Evolutionary conservation across 2,113 vertebrate genomes (phyloP).

Genomic region (Alethe diademata): DNA sequence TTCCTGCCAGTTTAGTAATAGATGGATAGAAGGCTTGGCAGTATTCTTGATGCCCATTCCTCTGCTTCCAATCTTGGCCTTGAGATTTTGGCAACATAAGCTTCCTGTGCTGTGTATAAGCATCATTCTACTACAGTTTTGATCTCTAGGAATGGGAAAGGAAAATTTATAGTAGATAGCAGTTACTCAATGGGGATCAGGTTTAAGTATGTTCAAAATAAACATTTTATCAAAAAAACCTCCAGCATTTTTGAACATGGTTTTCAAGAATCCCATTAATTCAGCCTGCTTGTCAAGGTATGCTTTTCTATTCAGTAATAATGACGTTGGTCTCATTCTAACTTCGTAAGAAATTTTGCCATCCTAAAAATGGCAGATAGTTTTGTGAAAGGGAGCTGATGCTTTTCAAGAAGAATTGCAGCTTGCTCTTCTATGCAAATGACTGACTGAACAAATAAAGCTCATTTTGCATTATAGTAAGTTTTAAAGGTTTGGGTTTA

Average conservation of each 20-base stretch:
- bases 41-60: slow-evolving; percentile 3
- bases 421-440: neutral
- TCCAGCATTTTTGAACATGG: accelerated
- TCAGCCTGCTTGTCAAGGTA: neutral
- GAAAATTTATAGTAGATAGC: neutral
- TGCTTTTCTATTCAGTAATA: neutral
- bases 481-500: neutral
- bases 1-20: slow-evolving; percentile 43
- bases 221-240: neutral
- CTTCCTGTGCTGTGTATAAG: neutral
- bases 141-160: neutral
- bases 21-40: slow-evolving; percentile 16
- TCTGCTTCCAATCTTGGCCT: neutral
- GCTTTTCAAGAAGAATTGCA: neutral
- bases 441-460: neutral
- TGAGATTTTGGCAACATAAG: neutral
- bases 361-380: neutral
- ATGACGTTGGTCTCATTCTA: neutral
- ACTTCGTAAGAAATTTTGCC: neutral
- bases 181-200: neutral
- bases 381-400: neutral
- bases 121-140: neutral
- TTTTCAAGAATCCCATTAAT: neutral
- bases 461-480: neutral
- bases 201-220: neutral